Evolutionary conservation across 2,888 invertebrate species (phyloP).

Genomic region (Drosophila lacicola): DNA sequence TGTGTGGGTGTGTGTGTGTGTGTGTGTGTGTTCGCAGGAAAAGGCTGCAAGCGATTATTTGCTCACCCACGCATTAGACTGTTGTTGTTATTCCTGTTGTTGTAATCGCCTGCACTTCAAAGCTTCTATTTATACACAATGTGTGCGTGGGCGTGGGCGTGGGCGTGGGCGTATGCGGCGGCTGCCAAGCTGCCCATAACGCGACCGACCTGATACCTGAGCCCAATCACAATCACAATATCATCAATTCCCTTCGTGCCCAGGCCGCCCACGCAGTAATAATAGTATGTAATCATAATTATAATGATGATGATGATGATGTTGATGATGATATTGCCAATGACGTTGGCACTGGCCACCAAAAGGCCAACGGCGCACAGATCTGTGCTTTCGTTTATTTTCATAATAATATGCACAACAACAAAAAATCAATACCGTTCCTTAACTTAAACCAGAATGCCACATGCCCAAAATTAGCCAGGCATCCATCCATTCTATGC

Average conservation of each 20-base stretch:
- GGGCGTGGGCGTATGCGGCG: constrained; percentile 7
- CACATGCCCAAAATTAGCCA: constrained; percentile 67
- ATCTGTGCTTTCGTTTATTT: constrained; percentile 43
- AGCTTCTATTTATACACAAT: constrained; percentile 66
- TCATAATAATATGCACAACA: constrained; percentile 32
- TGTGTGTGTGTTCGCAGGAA: constrained; percentile 16
- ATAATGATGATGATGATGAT: constrained; percentile 33
- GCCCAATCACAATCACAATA: constrained; percentile 58
- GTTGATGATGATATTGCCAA: constrained; percentile 31
- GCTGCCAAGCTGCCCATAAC: constrained; percentile 42
- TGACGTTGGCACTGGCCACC: constrained; percentile 37
- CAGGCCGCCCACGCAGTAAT: constrained; percentile 58
- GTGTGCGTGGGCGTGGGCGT: constrained; percentile 2
- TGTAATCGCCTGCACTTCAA: constrained; percentile 64
- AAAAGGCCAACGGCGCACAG: constrained; percentile 21
- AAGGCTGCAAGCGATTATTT: constrained; percentile 48
- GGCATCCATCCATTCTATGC: constrained; percentile 14
- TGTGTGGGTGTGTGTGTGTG: constrained; percentile 1
- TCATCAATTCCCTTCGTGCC: constrained; percentile 37
- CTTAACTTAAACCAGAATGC: constrained; percentile 48
- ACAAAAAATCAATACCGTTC: constrained; percentile 65
- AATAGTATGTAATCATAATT: constrained; percentile 60
- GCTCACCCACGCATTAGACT: constrained; percentile 57
- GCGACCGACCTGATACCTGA: constrained; percentile 52
- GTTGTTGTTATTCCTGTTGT: constrained; percentile 32